These are phyloP conservation scores for Ctenodactylus gundi DNA, from an alignment of 2,113 vertebrate species.

Conservation along the genomic window DNA sequence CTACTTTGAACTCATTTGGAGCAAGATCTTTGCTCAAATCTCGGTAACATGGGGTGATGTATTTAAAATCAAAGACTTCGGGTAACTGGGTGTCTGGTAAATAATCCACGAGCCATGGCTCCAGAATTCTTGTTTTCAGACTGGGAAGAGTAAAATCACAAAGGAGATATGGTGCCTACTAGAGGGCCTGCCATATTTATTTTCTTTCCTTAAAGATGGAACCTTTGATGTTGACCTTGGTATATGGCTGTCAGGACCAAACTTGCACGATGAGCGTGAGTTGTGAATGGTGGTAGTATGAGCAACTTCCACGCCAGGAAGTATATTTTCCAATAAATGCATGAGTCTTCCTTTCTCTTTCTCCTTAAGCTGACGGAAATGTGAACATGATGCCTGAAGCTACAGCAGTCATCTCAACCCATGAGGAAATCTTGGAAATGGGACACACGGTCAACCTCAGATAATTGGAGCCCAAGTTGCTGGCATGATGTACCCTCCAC, in stretches of 20 bases:
- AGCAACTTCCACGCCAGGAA: neutral
- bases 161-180: rapidly evolving
- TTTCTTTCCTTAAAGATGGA: neutral
- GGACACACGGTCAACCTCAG: neutral
- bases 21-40: neutral
- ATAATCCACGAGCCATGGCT: neutral
- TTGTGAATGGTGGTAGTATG: neutral
- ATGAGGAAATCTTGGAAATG: neutral
- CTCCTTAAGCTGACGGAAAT: neutral
- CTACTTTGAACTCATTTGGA: neutral
- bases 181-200: neutral
- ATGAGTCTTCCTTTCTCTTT: neutral
- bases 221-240: neutral
- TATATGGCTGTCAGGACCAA: neutral
- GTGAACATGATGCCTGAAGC: neutral
- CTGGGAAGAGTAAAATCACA: neutral
- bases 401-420: neutral
- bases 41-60: neutral
- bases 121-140: neutral
- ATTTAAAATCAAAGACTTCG: neutral
- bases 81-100: neutral
- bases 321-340: neutral
- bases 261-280: neutral
- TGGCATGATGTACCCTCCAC: neutral
- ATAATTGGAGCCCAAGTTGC: neutral